phyloP scores from a whole-genome alignment of 1,140 invertebrate species.

The Cryptotermes secundus region DNA sequence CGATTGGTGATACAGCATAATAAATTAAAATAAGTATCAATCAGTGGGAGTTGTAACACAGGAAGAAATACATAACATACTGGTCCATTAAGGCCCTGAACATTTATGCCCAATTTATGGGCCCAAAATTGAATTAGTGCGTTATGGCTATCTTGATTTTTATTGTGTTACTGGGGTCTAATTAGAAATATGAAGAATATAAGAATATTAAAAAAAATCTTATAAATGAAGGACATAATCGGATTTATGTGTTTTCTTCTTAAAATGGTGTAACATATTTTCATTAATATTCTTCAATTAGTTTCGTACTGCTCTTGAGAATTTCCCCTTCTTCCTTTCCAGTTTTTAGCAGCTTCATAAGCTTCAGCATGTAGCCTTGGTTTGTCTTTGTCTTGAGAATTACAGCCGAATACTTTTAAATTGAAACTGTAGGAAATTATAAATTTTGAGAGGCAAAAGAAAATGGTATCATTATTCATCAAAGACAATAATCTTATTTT shows the following conservation, averaged over 20 bases:
- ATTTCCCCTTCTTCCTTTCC: neutral
- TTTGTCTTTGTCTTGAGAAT: neutral
- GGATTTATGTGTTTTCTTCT: neutral
- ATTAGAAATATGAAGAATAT: neutral
- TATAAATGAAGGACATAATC: neutral
- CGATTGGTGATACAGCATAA: too few species aligned
- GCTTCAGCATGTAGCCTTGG: neutral
- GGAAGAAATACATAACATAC: too few species aligned
- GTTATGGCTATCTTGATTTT: too few species aligned
- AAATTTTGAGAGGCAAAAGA: constrained; percentile 3
- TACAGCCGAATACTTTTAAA: neutral
- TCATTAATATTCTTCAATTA: constrained; percentile 12
- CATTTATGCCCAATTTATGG: too few species aligned
- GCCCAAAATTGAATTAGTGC: too few species aligned
- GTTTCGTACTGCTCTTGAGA: neutral
- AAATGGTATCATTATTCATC: neutral
- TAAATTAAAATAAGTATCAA: too few species aligned
- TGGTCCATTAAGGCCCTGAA: too few species aligned
- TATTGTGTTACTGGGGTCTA: neutral
- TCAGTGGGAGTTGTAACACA: too few species aligned
- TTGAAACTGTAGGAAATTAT: neutral
- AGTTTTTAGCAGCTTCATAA: neutral
- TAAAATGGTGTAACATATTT: constrained; percentile 12
- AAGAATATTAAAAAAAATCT: neutral
- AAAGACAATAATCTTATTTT: neutral